These are phyloP conservation scores for Struthio camelus DNA, from an alignment of 2,113 vertebrate genomes.

Conservation along the genomic window DNA sequence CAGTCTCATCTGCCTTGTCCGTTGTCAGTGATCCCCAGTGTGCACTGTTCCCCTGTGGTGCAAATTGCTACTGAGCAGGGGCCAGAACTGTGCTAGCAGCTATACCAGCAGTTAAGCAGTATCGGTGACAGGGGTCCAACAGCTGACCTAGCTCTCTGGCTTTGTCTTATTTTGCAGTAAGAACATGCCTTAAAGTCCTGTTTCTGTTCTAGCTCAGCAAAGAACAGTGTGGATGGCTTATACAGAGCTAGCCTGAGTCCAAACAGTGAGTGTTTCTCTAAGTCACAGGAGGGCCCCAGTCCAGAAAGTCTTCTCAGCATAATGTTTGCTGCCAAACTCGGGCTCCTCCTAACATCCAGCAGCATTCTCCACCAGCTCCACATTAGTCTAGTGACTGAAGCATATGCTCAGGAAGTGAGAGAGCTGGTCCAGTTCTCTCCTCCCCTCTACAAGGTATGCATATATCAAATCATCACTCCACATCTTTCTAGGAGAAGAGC, in stretches of 20 bases:
- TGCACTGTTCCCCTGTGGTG: background rate
- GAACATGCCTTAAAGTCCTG: background rate
- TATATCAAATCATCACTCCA: background rate
- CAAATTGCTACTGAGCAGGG: too few relatives aligned
- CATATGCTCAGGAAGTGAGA: background rate
- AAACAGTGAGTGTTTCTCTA: background rate
- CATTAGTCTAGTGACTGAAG: background rate
- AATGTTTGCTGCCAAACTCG: background rate
- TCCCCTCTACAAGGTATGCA: background rate
- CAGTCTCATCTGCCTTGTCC: background rate
- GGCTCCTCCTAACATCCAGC: background rate
- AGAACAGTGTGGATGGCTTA: background rate
- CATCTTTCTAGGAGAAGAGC: background rate
- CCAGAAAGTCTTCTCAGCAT: background rate
- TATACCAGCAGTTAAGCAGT: background rate
- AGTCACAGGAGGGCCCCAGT: background rate
- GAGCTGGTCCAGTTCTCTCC: background rate
- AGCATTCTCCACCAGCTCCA: background rate
- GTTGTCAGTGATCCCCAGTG: rapidly evolving
- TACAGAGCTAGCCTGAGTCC: background rate
- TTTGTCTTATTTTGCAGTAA: background rate
- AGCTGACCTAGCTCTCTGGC: background rate
- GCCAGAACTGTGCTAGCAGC: too few relatives aligned
- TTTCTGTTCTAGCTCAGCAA: background rate
- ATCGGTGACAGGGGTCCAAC: too few relatives aligned